Evolutionary conservation across 1,140 invertebrate genomes (phyloP), one percentile per base, ranked within the genome.

Genomic region (Pseudomyrmex flavicornis): DNA sequence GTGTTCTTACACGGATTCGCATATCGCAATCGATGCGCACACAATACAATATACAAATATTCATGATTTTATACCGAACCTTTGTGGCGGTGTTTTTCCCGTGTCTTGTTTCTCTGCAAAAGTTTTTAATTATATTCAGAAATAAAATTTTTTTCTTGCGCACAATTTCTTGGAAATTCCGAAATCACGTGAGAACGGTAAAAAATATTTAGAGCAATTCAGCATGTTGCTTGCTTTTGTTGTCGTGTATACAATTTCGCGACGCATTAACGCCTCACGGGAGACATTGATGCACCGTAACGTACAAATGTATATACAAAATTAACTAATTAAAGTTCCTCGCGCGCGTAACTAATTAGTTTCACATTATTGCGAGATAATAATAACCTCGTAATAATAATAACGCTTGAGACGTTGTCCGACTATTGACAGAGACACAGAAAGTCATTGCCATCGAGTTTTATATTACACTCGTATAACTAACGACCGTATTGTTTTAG

Each of bases 11-110:
- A 80, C 58, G 20, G 8, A 72, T 12, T 52, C 65, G 52, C 13
- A 20, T 79, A 35, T 80, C 20, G 66, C 66, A 56, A 80, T 35
- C 66, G 59, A 80, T 80, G 72, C 76, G 59, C 72, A 61, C 54
- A 80, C 54, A 70, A 56, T 80, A 80, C 26, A 79, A 70, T 48
- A 77, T 77, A 65, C 70, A 72, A 70, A 8, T 72, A 80, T 80
- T 80, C 76, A 70, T 54, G 70, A 48, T 5, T 79, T 70, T 54
- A 59, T 65, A 13, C 77, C 35, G 69, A 66, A 48, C 35, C 35
- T 20, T 20, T 44, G 46, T 82, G 69, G 63, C 56, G 35, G 65
- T 35, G 26, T 77, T 35, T 35, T 35, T 35, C 76, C 54, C 17
- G 0, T 59, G 0, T 59, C 65, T 59, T 26, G 20, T 26, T 70